Evolutionary conservation across 2,113 vertebrate genomes (phyloP).

Genomic region (Taurulus bubalis): DNA sequence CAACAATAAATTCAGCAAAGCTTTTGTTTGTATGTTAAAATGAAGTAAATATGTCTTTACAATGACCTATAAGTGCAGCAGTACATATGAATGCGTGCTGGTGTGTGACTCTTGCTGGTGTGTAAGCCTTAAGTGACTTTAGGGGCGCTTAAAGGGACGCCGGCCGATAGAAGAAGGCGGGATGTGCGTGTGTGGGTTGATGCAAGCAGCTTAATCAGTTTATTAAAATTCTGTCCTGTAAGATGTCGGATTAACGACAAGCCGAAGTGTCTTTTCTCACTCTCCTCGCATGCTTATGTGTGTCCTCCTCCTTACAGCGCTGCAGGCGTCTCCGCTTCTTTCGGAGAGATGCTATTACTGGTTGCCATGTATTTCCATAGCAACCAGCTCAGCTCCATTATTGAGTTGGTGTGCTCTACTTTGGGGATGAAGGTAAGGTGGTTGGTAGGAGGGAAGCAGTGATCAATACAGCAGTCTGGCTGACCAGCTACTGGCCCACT

Average conservation of each 20-base stretch:
- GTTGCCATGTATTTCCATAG: slow-evolving; percentile 99
- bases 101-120: too few species aligned
- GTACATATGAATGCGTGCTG: neutral
- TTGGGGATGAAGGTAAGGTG: slow-evolving; percentile 96
- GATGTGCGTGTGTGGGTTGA: neutral
- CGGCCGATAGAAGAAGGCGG: neutral
- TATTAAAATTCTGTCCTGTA: slow-evolving; percentile 54
- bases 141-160: neutral
- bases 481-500: slow-evolving; percentile 51
- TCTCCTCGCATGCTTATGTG: slow-evolving; percentile 30
- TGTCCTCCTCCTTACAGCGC: slow-evolving; percentile 84
- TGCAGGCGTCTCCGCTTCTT: slow-evolving; percentile 97
- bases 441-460: slow-evolving; percentile 40
- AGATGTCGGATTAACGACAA: slow-evolving; percentile 43
- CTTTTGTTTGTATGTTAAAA: slow-evolving; percentile 1
- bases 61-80: slow-evolving; percentile 25
- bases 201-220: slow-evolving; percentile 36
- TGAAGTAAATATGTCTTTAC: slow-evolving; percentile 18
- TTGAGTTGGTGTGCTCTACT: slow-evolving; percentile 94
- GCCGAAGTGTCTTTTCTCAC: slow-evolving; percentile 39
- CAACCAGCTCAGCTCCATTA: slow-evolving; percentile 95
- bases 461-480: slow-evolving; percentile 62
- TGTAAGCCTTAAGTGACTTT: slow-evolving; percentile 12
- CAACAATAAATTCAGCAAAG: neutral
- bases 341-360: slow-evolving; percentile 98